phyloP scores from a whole-genome alignment of 2,113 vertebrate species.

The Lonchura striata region DNA sequence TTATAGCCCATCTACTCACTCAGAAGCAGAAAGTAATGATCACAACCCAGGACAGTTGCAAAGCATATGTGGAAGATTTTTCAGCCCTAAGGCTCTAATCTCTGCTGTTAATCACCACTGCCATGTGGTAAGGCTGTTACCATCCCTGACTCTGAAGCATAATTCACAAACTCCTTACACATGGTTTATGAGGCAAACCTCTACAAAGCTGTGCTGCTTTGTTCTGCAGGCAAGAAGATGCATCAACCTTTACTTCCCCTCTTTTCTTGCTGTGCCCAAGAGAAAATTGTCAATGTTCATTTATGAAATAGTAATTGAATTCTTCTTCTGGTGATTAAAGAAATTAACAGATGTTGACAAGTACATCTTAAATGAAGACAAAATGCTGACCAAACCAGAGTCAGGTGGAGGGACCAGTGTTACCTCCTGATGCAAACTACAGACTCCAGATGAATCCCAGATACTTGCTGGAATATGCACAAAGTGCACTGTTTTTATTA shows the following conservation, averaged over 20 bases:
- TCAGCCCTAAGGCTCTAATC: constrained; percentile 1
- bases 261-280: background rate
- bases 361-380: constrained; percentile 42
- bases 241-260: background rate
- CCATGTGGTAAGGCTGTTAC: background rate
- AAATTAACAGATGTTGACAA: constrained; percentile 52
- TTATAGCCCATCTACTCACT: background rate
- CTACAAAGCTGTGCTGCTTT: background rate
- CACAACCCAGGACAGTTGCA: background rate
- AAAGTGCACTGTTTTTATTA: constrained; percentile 57
- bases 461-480: constrained; percentile 21
- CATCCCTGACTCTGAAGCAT: background rate
- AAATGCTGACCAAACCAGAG: constrained; percentile 36
- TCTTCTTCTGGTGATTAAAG: constrained; percentile 44
- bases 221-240: background rate
- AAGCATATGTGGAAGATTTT: constrained; percentile 28
- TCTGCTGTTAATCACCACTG: background rate
- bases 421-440: constrained; percentile 56
- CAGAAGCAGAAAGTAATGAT: background rate
- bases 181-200: background rate
- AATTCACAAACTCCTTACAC: constrained; percentile 6
- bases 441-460: constrained; percentile 67
- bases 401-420: constrained; percentile 25
- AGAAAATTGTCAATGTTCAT: constrained; percentile 36
- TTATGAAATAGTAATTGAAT: constrained; percentile 59